phyloP scores from a whole-genome alignment of 2,113 vertebrate genomes.

The Phyllostomus hastatus region DNA sequence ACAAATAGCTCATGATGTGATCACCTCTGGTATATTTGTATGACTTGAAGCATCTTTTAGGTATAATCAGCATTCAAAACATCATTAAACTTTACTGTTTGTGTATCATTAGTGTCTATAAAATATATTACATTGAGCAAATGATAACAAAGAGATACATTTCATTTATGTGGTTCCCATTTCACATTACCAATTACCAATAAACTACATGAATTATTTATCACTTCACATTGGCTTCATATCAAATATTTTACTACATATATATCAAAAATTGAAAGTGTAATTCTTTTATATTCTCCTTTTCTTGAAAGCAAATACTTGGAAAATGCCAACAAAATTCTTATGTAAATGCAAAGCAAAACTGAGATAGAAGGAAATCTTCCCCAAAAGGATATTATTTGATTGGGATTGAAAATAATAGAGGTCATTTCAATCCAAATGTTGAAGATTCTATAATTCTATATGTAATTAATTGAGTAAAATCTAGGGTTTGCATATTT shows the following conservation, averaged over 20 bases:
- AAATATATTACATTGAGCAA: conserved; percentile 57
- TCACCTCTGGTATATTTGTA: conserved; percentile 49
- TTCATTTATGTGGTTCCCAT: conserved; percentile 34
- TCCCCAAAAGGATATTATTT: neutral
- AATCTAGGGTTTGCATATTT: neutral
- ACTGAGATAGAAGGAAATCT: neutral
- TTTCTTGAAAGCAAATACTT: conserved; percentile 6
- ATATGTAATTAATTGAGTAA: neutral
- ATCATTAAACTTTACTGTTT: conserved; percentile 66
- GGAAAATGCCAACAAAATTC: neutral
- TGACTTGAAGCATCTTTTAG: conserved; percentile 55
- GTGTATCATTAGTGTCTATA: conserved; percentile 49
- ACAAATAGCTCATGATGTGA: conserved; percentile 55
- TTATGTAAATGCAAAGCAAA: conserved; percentile 48
- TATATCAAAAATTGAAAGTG: neutral
- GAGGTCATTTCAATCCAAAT: neutral
- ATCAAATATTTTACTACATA: conserved; percentile 18
- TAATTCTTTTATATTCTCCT: conserved; percentile 13
- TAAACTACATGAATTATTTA: conserved; percentile 53
- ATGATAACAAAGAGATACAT: conserved; percentile 30
- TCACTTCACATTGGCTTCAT: neutral
- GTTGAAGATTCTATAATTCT: neutral
- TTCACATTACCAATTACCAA: conserved; percentile 35
- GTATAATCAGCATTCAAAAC: conserved; percentile 51
- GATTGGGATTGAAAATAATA: neutral